Evolutionary conservation across 2,888 invertebrate genomes (phyloP).

Genomic region (Hemistola chrysoprasaria): DNA sequence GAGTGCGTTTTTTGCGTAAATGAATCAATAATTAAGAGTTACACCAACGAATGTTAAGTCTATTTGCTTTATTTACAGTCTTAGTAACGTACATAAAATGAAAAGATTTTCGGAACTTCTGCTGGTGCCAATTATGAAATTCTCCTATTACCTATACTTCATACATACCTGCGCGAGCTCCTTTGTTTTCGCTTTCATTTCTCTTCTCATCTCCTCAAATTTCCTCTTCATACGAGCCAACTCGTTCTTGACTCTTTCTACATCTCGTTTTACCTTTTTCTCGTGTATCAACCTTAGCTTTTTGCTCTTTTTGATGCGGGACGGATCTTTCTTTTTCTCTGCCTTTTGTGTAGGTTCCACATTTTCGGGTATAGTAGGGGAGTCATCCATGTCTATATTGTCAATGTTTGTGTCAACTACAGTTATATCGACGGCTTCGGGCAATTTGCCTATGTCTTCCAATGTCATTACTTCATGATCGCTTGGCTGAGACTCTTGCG

Average conservation of each 20-base stretch:
- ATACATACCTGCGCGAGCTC: slow-evolving; percentile 31
- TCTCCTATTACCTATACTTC: no score
- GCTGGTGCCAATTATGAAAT: no score
- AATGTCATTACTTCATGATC: slow-evolving; percentile 1
- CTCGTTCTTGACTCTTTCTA: slow-evolving; percentile 62
- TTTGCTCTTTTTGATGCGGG: slow-evolving; percentile 58
- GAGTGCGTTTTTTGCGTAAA: no score
- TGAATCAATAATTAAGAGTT: no score
- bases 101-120: no score
- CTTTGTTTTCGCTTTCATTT: slow-evolving; percentile 54
- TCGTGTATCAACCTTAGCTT: slow-evolving; percentile 52
- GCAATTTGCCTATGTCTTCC: slow-evolving; percentile 13
- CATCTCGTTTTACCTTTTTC: slow-evolving; percentile 61
- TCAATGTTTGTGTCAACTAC: not conserved
- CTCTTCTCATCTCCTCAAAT: slow-evolving; percentile 62
- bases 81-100: no score
- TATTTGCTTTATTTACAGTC: no score
- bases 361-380: not conserved
- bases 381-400: not conserved
- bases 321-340: slow-evolving; percentile 35
- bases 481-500: slow-evolving; percentile 13
- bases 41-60: no score
- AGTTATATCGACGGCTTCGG: slow-evolving; percentile 11
- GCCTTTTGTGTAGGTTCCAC: slow-evolving; percentile 4
- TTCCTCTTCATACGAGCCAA: slow-evolving; percentile 64